A percentile compares a stretch with the other conserved stretches of the same genome.
Conservation (phyloP, 1,140 invertebrate species). For the Melipona quadrifasciata region DNA sequence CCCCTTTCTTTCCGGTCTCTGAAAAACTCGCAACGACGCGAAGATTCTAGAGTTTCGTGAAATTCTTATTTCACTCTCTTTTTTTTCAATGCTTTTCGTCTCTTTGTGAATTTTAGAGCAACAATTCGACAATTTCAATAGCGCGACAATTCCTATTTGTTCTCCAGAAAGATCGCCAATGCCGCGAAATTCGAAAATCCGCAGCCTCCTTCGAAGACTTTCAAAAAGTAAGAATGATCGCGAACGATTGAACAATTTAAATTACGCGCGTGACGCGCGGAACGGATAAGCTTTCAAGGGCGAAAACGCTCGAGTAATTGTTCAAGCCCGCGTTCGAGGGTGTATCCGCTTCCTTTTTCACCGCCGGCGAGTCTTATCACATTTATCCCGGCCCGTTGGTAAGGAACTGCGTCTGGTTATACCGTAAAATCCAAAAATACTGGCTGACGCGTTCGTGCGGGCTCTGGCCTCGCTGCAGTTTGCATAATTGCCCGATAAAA, state of each 20-base stretch:
- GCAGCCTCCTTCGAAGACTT: no score
- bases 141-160: no score
- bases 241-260: no score
- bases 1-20: not conserved
- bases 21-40: not conserved
- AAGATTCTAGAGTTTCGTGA: no score
- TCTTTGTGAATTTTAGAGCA: no score
- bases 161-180: no score
- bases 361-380: not conserved
- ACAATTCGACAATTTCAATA: no score
- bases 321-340: not conserved
- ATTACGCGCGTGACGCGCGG: not conserved
- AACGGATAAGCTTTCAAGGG: not conserved
- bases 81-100: no score
- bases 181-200: no score
- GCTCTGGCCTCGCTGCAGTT: slow-evolving; percentile 35
- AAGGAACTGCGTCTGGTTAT: slow-evolving; percentile 14
- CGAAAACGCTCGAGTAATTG: slow-evolving; percentile 6
- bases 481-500: slow-evolving; percentile 67
- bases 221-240: no score
- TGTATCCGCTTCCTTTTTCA: not conserved
- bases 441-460: slow-evolving; percentile 9
- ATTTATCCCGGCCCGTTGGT: not conserved
- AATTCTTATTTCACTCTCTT: no score
- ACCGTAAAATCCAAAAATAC: slow-evolving; percentile 30